Evolutionary conservation across 1,140 invertebrate species (phyloP), one percentile per base, ranked within the genome.

Genomic region (Drosophila kohkoa): DNA sequence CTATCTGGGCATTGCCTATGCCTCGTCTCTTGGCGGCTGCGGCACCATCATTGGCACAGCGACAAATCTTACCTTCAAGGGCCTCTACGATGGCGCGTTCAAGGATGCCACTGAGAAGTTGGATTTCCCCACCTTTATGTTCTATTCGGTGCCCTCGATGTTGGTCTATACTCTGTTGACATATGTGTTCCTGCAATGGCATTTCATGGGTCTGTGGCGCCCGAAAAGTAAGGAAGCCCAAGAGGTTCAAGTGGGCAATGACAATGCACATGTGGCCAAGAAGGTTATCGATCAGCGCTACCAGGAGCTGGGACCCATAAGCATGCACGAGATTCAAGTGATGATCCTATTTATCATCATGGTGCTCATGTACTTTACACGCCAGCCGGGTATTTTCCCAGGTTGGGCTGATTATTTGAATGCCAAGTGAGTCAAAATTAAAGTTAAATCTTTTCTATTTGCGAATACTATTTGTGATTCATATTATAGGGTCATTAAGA

Each of bases 21-120:
- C 97, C 0, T 95, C 97, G 0, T 95, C 95, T 0, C 93, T 97
- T 32, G 98, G 98, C 3, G 98, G 98, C 4, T 96, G 96, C 48
- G 96, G 96, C 0, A 97, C 97, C 1, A 92, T 99, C 1, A 97
- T 98, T 2, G 98, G 98, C 3, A 98, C 97, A 1, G 96, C 96
- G 4, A 97, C 97, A 20, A 99, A 99, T 93, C 94, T 98, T 8
- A 96, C 97, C 1, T 95, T 98, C 71, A 97, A 96, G 91, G 96
- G 95, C 10, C 95, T 96, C 60, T 95, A 95, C 64, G 95, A 96
- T 11, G 58, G 65, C 1, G 77, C 81, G 8, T 96, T 95, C 72
- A 92, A 92, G 5, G 79, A 93, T 8, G 93, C 95, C 68, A 93
- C 94, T 0, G 95, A 95, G 32, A 92, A 77, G 45, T 71, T 97